Percentiles rank a stretch among this genome's conserved stretches.
phyloP scores from a whole-genome alignment of 2,888 invertebrate genomes.

The Drosophila recens region DNA sequence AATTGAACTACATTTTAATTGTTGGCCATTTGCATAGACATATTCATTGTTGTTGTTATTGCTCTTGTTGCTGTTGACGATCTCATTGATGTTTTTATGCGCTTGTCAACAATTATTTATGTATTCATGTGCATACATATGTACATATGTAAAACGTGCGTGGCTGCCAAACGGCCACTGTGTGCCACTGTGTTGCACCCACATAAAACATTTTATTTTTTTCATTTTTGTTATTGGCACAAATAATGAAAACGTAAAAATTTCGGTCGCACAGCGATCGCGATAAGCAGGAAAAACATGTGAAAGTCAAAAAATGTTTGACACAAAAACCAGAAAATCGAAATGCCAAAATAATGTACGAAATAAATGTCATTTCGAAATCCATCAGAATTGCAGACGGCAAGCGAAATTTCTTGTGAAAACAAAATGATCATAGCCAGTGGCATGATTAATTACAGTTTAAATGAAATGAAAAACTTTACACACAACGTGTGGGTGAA shows the following conservation, averaged over 20 bases:
- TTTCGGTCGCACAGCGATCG: constrained; percentile 55
- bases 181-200: constrained; percentile 64
- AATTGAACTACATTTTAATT: constrained; percentile 77
- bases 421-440: constrained; percentile 23
- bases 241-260: constrained; percentile 54
- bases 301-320: constrained; percentile 56
- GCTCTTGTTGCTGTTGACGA: constrained; percentile 50
- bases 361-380: constrained; percentile 30
- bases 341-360: constrained; percentile 30
- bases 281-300: constrained; percentile 69
- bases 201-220: constrained; percentile 59
- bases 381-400: constrained; percentile 53
- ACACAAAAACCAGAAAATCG: constrained; percentile 53
- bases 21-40: constrained; percentile 68
- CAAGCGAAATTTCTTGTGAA: constrained; percentile 50
- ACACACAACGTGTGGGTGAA: constrained; percentile 47
- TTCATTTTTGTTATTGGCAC: constrained; percentile 68
- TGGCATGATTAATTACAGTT: constrained; percentile 61
- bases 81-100: constrained; percentile 72
- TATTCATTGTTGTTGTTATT: constrained; percentile 12
- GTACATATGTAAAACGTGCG: constrained; percentile 48
- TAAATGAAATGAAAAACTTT: constrained; percentile 47
- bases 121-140: constrained; percentile 22
- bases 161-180: constrained; percentile 34
- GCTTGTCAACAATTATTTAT: constrained; percentile 64